These are phyloP conservation scores for Parnassius glacialis DNA, from an alignment of 2,888 invertebrate species.

Conservation along the genomic window DNA sequence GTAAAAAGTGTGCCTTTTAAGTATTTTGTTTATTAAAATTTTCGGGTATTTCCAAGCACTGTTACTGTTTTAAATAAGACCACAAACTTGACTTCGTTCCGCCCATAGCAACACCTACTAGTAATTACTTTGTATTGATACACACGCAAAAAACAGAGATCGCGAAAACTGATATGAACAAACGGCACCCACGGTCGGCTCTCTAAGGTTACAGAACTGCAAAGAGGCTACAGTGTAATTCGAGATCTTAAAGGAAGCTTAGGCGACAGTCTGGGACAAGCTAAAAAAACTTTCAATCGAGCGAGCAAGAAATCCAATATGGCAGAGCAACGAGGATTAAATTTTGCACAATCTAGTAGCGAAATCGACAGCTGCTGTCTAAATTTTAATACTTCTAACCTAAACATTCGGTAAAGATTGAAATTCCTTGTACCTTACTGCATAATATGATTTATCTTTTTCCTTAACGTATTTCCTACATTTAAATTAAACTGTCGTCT, in stretches of 20 bases:
- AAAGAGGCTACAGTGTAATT: constrained; percentile 76
- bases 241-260: constrained; percentile 69
- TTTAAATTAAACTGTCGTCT: constrained; percentile 22
- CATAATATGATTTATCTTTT: constrained; percentile 43
- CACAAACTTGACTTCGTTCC: constrained; percentile 57
- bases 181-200: constrained; percentile 53
- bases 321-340: constrained; percentile 69
- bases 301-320: constrained; percentile 75
- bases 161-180: constrained; percentile 59
- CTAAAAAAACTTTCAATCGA: constrained; percentile 68
- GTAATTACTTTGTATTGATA: constrained; percentile 49
- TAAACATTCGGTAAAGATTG: constrained; percentile 46
- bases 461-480: constrained; percentile 14
- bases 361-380: constrained; percentile 71
- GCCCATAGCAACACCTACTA: constrained; percentile 61
- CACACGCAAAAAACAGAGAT: constrained; percentile 42
- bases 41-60: no score
- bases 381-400: constrained; percentile 45
- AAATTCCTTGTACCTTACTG: constrained; percentile 47
- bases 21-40: no score
- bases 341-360: constrained; percentile 71
- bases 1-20: no score
- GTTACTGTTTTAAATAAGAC: constrained; percentile 14
- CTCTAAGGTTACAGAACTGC: constrained; percentile 60
- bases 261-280: constrained; percentile 70